Evolutionary conservation across 1,140 invertebrate genomes (phyloP).

Genomic region (Centruroides vittatus): DNA sequence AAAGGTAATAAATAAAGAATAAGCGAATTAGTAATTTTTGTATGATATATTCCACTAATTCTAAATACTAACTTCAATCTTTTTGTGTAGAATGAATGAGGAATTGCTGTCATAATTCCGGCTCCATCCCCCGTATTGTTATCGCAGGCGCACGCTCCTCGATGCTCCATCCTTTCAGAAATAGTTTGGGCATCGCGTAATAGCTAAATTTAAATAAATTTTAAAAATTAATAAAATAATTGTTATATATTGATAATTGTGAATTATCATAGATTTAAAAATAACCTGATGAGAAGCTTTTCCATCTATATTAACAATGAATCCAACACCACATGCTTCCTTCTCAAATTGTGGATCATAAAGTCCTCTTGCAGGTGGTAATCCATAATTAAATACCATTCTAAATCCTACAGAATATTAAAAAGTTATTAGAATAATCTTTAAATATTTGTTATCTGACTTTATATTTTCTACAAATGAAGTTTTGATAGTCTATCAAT

Average conservation of each 20-base stretch:
- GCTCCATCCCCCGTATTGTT: slow-evolving; percentile 48
- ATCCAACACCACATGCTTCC: slow-evolving; percentile 96
- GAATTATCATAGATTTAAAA: slow-evolving; percentile 17
- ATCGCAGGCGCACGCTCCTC: slow-evolving; percentile 95
- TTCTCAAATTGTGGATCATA: slow-evolving; percentile 88
- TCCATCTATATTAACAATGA: slow-evolving; percentile 95
- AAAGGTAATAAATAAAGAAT: background rate
- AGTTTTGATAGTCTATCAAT: too few relatives aligned
- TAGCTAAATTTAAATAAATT: slow-evolving; percentile 46
- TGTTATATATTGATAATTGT: background rate
- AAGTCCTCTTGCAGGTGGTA: slow-evolving; percentile 33
- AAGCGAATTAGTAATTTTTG: too few relatives aligned
- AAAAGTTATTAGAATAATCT: too few relatives aligned
- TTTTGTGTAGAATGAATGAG: slow-evolving; percentile 77
- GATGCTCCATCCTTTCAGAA: slow-evolving; percentile 92
- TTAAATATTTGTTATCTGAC: too few relatives aligned
- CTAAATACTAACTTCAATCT: slow-evolving; percentile 48
- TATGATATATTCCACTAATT: background rate
- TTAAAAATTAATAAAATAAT: background rate
- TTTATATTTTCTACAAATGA: too few relatives aligned
- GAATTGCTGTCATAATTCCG: slow-evolving; percentile 83
- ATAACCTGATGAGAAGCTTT: slow-evolving; percentile 75
- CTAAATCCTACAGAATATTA: too few relatives aligned
- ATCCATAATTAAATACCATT: background rate
- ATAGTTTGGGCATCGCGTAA: slow-evolving; percentile 84